Evolutionary conservation across 1,140 invertebrate species (phyloP).

Genomic region (Drosophila lacteicornis): DNA sequence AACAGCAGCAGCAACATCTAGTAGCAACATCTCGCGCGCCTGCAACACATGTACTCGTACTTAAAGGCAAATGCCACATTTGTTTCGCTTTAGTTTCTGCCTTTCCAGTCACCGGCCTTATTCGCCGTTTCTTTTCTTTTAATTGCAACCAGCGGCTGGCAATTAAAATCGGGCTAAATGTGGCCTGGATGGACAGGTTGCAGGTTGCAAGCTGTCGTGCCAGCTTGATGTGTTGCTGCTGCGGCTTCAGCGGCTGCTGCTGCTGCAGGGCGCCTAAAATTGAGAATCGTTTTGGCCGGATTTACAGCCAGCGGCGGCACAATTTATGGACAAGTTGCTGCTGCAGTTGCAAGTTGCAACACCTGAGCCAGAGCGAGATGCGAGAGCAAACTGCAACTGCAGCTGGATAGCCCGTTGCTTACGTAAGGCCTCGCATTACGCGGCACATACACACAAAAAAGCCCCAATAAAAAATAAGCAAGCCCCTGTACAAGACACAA

Average conservation of each 20-base stretch:
- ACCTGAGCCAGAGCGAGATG: slow-evolving; percentile 40
- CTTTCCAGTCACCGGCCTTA: slow-evolving; percentile 10
- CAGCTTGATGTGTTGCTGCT: slow-evolving; percentile 29
- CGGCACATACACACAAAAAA: slow-evolving; percentile 32
- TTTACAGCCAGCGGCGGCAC: slow-evolving; percentile 50
- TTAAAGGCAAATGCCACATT: slow-evolving; percentile 64
- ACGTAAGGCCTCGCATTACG: slow-evolving; percentile 72
- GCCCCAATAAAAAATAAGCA: slow-evolving; percentile 1
- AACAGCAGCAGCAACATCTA: slow-evolving; percentile 5
- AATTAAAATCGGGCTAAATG: slow-evolving; percentile 61
- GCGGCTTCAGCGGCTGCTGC: slow-evolving; percentile 4
- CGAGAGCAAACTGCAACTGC: slow-evolving; percentile 48
- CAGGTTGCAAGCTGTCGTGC: slow-evolving; percentile 7
- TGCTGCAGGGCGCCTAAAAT: slow-evolving; percentile 55
- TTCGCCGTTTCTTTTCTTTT: slow-evolving; percentile 39
- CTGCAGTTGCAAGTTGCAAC: slow-evolving; percentile 61
- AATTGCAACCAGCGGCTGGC: slow-evolving; percentile 54
- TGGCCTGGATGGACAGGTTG: slow-evolving; percentile 18
- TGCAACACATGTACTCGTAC: slow-evolving; percentile 60
- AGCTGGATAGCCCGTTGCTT: slow-evolving; percentile 63
- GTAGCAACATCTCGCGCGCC: not conserved
- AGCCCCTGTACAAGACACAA: not conserved
- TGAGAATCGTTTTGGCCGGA: slow-evolving; percentile 66
- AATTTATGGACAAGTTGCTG: slow-evolving; percentile 54
- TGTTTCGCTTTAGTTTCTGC: slow-evolving; percentile 31